Base-by-base conservation (phyloP, 2,888 invertebrate species). In the Theodoxus fluviatilis region DNA sequence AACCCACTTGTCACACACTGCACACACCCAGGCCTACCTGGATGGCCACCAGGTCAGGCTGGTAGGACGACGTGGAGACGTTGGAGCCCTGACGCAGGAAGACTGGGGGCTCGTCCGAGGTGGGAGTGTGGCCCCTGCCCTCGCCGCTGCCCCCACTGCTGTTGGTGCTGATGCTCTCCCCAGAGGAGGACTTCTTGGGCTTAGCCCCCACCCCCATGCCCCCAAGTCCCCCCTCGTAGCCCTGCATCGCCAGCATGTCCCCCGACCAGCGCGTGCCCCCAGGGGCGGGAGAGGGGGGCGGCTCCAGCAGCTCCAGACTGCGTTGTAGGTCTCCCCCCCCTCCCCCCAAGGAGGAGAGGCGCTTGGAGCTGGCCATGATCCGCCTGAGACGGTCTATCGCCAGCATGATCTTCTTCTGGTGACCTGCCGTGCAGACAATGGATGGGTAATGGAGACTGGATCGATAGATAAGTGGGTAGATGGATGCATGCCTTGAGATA, bases 301-400 rank as follows among this genome's bases (percentile, higher is more conserved):
- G 80, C 59, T 83, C 82, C 37, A 83, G 69, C 18, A 79, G 76
- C 64, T 82, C 82, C 12, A 76, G 64, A 6, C 80, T 79, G 3
- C 75, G 76, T n/a, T n/a, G n/a, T n/a, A n/a, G n/a, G n/a, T n/a
- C n/a, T 12, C 70, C 69, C 37, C 80, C 74, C 12, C 79, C 71
- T 9, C 78, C 78, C 69, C 82, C 82, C 57, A 79, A 68, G n/a
- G 80, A 75, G 6, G 85, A 84, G 70, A 83, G 74, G 7, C 85
- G 78, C 67, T 83, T 84, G 9, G 75, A 71, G 31, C 80, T 80
- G 33, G 80, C 73, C 71, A 79, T 75, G 7, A 87, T 94, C 86
- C 96, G 95, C 88, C 97, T 96, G 68, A 98, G 93, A 87, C 97
- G 91, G 88, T 98, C 98, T 81, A 98, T 96, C 74, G 98, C 98